Evolutionary conservation across 2,797 vertebrate species (phyloP), one percentile per base, ranked within the genome.

Genomic region (Aphelocoma californica): DNA sequence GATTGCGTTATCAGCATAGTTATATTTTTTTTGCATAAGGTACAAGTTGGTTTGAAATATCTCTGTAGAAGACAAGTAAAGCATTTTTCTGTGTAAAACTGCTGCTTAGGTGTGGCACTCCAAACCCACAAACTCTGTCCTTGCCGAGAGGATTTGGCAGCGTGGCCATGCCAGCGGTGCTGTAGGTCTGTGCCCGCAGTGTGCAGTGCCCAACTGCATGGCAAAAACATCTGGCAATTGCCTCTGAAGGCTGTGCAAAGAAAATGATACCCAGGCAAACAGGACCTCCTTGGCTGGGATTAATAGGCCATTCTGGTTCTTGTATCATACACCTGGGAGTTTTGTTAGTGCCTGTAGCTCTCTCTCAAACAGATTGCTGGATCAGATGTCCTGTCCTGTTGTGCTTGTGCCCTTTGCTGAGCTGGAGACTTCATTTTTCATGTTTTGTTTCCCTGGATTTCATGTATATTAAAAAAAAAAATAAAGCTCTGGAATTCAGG

Each of bases 161-260:
- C 1, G 56, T 40, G 28, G 18, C 0, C 3, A 1, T 57, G 56
- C 32, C 78, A 58, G 65, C 0, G 0, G 61, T 58, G 71, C 62
- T 0, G 0, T 34, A 6, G 50, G 38, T 58, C 77, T 56, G 69
- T 77, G 82, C 34, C 32, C 0, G 0, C 32, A 10, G 34, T 24
- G 9, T 8, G 32, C 2, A 2, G 44, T 40, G 36, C 65, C 40
- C 53, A 64, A 25, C 13, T 5, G 53, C 31, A 5, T 2, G 1
- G 18, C 40, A 53, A 11, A 42, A 78, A 38, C 2, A 2, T 17
- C 47, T 88, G 84, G 40, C 7, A 9, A 3, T 28, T 64, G 60
- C 11, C 31, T 86, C 36, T 34, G 48, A 38, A 45, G 34, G 36
- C 53, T 64, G 50, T 25, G 38, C 56, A 51, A 24, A 48, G 58